Evolutionary conservation across 2,888 invertebrate species (phyloP).

Genomic region (Nomada fabriciana): DNA sequence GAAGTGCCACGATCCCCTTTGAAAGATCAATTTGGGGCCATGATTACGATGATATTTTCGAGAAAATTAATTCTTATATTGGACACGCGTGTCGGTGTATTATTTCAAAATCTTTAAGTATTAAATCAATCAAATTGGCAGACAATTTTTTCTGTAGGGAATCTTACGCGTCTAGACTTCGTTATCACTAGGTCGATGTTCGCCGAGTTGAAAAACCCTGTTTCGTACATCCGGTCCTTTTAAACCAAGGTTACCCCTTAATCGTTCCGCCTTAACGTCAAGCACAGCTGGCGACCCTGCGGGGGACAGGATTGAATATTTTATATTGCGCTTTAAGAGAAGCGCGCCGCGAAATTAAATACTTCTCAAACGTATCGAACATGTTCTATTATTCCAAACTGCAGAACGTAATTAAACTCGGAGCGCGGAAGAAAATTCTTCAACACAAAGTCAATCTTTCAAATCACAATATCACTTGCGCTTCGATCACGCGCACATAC

Average conservation of each 20-base stretch:
- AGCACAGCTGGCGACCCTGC: slow-evolving; percentile 58
- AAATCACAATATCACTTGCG: not conserved
- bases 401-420: slow-evolving; percentile 3
- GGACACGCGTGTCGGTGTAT: no score
- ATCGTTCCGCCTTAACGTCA: slow-evolving; percentile 68
- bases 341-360: slow-evolving; percentile 54
- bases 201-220: slow-evolving; percentile 55
- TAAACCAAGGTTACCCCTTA: slow-evolving; percentile 58
- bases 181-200: slow-evolving; percentile 10
- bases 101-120: not conserved
- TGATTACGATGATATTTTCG: not conserved
- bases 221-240: slow-evolving; percentile 47
- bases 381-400: slow-evolving; percentile 31
- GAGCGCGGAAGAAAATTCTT: no score
- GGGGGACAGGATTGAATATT: slow-evolving; percentile 67
- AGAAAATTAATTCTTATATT: not conserved
- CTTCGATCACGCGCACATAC: no score
- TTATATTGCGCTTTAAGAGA: slow-evolving; percentile 64
- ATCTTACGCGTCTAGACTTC: not conserved
- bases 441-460: not conserved
- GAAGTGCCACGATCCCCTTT: slow-evolving; percentile 20
- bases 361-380: slow-evolving; percentile 45
- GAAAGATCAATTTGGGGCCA: slow-evolving; percentile 9
- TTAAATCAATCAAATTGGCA: not conserved
- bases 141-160: not conserved